phyloP scores from a whole-genome alignment of 2,113 vertebrate genomes.

The Aspidoscelis tigris region DNA sequence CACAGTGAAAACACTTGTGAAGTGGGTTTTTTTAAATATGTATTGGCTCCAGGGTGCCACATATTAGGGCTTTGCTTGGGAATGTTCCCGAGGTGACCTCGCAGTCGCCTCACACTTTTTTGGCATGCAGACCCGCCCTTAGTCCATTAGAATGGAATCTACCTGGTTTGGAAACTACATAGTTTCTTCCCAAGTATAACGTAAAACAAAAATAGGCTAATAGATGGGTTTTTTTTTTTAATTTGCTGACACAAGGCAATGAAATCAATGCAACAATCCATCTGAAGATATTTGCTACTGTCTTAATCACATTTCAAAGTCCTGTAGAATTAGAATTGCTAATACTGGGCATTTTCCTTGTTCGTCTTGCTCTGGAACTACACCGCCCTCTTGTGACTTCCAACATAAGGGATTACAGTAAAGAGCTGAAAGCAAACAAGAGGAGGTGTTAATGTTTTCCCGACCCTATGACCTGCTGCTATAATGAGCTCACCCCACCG shows the following conservation, averaged over 20 bases:
- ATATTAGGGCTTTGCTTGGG: no score
- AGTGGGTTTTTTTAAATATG: no score
- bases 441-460: neutral
- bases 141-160: no score
- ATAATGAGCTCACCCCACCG: neutral
- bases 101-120: no score
- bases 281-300: neutral
- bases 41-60: no score
- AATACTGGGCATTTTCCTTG: neutral
- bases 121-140: no score
- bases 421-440: neutral
- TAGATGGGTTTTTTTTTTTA: constrained; percentile 4
- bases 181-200: neutral
- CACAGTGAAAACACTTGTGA: no score
- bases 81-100: no score
- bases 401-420: neutral
- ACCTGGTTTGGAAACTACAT: neutral
- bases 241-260: neutral
- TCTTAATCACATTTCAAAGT: neutral
- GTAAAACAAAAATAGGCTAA: neutral
- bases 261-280: constrained; percentile 21
- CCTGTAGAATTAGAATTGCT: neutral
- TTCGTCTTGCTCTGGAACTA: neutral
- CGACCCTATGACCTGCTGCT: neutral
- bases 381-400: constrained; percentile 33